Conservation (phyloP, 2,797 vertebrate genomes). For the Clarias laeviceps region DNA sequence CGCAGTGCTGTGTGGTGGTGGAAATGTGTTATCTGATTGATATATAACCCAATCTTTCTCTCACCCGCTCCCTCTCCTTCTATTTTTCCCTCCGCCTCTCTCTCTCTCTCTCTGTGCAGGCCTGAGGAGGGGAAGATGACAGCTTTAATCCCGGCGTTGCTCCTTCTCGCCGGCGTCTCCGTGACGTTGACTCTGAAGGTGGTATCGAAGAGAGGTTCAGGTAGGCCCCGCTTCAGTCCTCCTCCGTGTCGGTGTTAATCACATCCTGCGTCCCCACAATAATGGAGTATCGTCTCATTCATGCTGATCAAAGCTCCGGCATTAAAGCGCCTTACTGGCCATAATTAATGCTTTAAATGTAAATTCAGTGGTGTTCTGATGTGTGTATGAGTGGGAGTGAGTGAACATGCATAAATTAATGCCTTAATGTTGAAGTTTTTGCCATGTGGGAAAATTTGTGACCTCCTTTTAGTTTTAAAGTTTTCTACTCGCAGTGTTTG, state of each 20-base stretch:
- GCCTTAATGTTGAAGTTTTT: constrained; percentile 5
- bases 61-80: background rate
- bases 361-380: constrained; percentile 37
- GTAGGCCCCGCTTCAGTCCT: constrained; percentile 72
- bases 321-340: constrained; percentile 34
- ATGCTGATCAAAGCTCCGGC: constrained; percentile 48
- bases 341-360: constrained; percentile 53
- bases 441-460: constrained; percentile 13
- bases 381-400: background rate
- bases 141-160: constrained; percentile 90
- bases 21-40: constrained; percentile 37
- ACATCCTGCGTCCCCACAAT: constrained; percentile 21
- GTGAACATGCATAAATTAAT: constrained; percentile 12
- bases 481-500: background rate
- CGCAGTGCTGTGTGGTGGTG: constrained; percentile 23
- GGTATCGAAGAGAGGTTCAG: constrained; percentile 97
- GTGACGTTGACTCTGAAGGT: constrained; percentile 90
- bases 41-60: constrained; percentile 35
- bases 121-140: constrained; percentile 88
- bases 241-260: constrained; percentile 22
- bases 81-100: constrained; percentile 28
- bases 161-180: constrained; percentile 86
- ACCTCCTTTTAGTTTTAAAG: constrained; percentile 18
- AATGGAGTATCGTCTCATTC: constrained; percentile 43
- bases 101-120: constrained; percentile 59